A percentile compares a stretch with the other conserved stretches of the same genome.
phyloP scores from a whole-genome alignment of 2,888 invertebrate genomes.

The Drosophila buzzatii region DNA sequence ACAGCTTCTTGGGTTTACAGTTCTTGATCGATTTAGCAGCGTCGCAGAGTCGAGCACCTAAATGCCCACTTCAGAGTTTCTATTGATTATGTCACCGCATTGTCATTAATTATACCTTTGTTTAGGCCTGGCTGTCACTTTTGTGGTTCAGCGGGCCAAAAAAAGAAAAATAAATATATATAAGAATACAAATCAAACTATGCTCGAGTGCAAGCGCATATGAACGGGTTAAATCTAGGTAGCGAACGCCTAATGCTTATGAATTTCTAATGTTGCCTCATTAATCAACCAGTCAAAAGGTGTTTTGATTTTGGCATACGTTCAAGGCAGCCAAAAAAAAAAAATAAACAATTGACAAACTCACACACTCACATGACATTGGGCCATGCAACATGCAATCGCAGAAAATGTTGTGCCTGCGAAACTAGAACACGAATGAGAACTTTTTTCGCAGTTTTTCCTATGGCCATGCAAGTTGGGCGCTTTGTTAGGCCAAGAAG shows the following conservation, averaged over 20 bases:
- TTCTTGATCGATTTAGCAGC: constrained; percentile 49
- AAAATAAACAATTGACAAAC: constrained; percentile 59
- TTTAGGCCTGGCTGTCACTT: constrained; percentile 63
- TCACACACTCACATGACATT: constrained; percentile 58
- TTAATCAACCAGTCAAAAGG: constrained; percentile 74
- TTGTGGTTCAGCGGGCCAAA: constrained; percentile 57
- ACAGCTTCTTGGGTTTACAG: constrained; percentile 42
- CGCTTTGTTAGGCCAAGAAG: constrained; percentile 55
- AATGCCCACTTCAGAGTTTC: constrained; percentile 45
- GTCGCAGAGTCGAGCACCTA: constrained; percentile 15
- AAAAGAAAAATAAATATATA: constrained; percentile 2
- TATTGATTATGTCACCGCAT: constrained; percentile 54
- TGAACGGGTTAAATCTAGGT: constrained; percentile 48
- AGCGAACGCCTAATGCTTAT: constrained; percentile 65
- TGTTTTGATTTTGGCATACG: constrained; percentile 77
- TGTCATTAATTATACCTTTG: constrained; percentile 67
- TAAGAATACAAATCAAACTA: constrained; percentile 7
- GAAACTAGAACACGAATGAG: constrained; percentile 84
- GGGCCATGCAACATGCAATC: constrained; percentile 62
- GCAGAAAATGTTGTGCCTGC: constrained; percentile 50
- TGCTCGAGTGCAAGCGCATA: constrained; percentile 39
- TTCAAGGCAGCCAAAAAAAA: constrained; percentile 66
- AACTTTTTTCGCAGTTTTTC: constrained; percentile 58
- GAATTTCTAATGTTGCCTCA: constrained; percentile 75
- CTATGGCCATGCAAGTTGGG: constrained; percentile 56